These are phyloP conservation scores for Neoseiulus cucumeris DNA, from an alignment of 1,140 invertebrate genomes.

Conservation along the genomic window DNA sequence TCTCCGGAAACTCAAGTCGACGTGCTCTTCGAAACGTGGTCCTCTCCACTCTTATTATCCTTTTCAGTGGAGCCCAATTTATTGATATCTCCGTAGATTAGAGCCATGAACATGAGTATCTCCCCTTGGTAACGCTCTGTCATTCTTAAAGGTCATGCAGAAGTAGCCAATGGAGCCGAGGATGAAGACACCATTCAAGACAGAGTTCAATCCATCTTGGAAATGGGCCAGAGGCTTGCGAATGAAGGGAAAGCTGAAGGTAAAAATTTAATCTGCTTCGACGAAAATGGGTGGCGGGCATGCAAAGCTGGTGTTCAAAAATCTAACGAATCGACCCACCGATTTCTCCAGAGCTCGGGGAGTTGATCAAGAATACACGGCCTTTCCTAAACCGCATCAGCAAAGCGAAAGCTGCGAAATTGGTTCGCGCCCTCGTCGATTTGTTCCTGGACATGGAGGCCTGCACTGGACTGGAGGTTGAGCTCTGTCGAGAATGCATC, in stretches of 20 bases:
- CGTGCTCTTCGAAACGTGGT: too few species aligned
- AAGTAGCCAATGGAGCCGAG: constrained; percentile 33
- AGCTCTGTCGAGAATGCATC: constrained; percentile 75
- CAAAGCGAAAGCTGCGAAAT: constrained; percentile 95
- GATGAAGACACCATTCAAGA: constrained; percentile 65
- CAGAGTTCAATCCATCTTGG: constrained; percentile 71
- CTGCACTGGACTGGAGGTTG: constrained; percentile 58
- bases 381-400: constrained; percentile 79
- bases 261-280: constrained; percentile 17
- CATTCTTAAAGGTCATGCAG: constrained; percentile 25
- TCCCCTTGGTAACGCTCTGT: too few species aligned
- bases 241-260: constrained; percentile 72
- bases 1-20: too few species aligned
- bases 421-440: constrained; percentile 87
- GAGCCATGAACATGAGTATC: too few species aligned
- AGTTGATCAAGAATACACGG: constrained; percentile 75
- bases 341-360: constrained; percentile 47
- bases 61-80: too few species aligned
- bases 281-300: neutral
- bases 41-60: too few species aligned
- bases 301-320: neutral
- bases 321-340: neutral
- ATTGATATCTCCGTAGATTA: too few species aligned
- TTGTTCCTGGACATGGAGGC: constrained; percentile 91
- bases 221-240: constrained; percentile 68